A percentile compares a stretch with the other conserved stretches of the same genome.
These are phyloP conservation scores for Lagria hirta DNA, from an alignment of 2,888 invertebrate species.

Conservation along the genomic window DNA sequence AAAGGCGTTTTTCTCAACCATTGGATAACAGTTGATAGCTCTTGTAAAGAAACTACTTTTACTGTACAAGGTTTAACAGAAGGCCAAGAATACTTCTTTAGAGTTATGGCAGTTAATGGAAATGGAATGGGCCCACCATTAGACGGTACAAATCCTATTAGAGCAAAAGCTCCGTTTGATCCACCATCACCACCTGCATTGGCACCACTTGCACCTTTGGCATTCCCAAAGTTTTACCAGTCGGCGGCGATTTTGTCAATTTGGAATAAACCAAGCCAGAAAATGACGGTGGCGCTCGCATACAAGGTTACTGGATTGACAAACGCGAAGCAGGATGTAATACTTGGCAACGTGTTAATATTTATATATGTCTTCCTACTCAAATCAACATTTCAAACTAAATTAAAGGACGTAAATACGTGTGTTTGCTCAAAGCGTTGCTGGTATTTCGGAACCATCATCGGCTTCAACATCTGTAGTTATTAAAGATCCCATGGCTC, in stretches of 20 bases:
- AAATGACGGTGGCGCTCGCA: slow-evolving; percentile 91
- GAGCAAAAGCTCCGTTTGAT: slow-evolving; percentile 85
- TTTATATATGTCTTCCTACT: slow-evolving; percentile 75
- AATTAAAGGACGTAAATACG: slow-evolving; percentile 96
- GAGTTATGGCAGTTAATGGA: slow-evolving; percentile 96
- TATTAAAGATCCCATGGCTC: slow-evolving; percentile 87
- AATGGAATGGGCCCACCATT: slow-evolving; percentile 92
- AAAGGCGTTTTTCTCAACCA: slow-evolving; percentile 83
- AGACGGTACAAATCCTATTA: slow-evolving; percentile 84
- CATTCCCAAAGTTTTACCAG: slow-evolving; percentile 85
- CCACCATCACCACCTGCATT: slow-evolving; percentile 91
- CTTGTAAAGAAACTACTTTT: slow-evolving; percentile 80
- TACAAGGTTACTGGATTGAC: slow-evolving; percentile 99
- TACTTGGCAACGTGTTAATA: slow-evolving; percentile 90
- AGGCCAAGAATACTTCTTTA: slow-evolving; percentile 95
- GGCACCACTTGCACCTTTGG: no score
- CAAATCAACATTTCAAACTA: slow-evolving; percentile 93
- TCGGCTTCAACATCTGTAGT: slow-evolving; percentile 84
- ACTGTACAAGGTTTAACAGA: slow-evolving; percentile 94
- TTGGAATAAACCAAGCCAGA: slow-evolving; percentile 94
- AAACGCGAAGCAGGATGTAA: slow-evolving; percentile 88
- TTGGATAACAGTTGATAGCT: slow-evolving; percentile 88
- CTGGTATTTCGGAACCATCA: slow-evolving; percentile 88
- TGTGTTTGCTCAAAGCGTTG: slow-evolving; percentile 94
- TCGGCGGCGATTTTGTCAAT: slow-evolving; percentile 97